Conservation (phyloP, 2,888 invertebrate species). For the Nycteola revayana region DNA sequence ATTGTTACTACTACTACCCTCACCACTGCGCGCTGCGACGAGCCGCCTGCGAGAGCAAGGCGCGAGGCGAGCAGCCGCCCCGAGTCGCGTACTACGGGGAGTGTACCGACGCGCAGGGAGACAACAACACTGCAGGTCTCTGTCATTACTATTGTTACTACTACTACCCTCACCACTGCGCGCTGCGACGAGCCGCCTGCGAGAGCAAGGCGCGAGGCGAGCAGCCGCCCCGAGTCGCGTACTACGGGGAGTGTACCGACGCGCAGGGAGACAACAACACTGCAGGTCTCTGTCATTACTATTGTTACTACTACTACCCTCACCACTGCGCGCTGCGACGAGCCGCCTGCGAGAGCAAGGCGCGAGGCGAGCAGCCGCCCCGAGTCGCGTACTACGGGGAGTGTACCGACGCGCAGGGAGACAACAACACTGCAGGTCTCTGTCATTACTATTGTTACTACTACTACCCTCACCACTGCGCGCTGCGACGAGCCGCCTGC, state of each 20-base stretch:
- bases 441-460: too few relatives aligned
- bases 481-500: conserved; percentile 89
- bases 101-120: conserved; percentile 86
- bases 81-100: conserved; percentile 88
- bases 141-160: too few relatives aligned
- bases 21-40: conserved; percentile 92
- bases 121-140: conserved; percentile 66
- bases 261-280: conserved; percentile 81
- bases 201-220: conserved; percentile 84
- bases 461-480: too few relatives aligned
- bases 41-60: conserved; percentile 85
- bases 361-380: conserved; percentile 81
- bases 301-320: too few relatives aligned
- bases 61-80: conserved; percentile 81
- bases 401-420: conserved; percentile 86
- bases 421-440: conserved; percentile 66
- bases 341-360: conserved; percentile 85
- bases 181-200: conserved; percentile 89
- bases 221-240: conserved; percentile 77
- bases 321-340: conserved; percentile 91
- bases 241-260: conserved; percentile 90
- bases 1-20: too few relatives aligned
- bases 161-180: conserved; percentile 91
- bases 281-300: conserved; percentile 41
- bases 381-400: conserved; percentile 88